Base-by-base conservation (phyloP, 1,140 invertebrate genomes). In the Tribolium castaneum region DNA sequence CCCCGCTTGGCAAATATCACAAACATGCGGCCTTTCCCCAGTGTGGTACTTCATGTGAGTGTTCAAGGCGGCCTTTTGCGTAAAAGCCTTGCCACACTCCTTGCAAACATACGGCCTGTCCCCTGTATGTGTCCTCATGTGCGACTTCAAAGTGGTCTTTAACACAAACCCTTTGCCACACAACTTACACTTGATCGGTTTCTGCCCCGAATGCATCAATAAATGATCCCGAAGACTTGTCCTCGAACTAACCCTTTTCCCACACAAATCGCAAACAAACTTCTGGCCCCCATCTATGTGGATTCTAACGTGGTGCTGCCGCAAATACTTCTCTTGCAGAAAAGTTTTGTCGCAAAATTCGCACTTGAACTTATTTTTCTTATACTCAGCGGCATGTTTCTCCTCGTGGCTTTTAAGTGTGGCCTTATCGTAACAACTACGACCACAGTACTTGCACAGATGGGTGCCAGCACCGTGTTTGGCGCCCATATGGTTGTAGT, bases 81-180 rank as follows among this genome's bases (percentile, higher is more conserved):
- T 82, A 81, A 92, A 92, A 0, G 89, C 89, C 82, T 93, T 91
- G 3, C 89, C 86, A 84, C 94, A 95, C 54, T 90, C 88, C 49
- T 88, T 87, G 84, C 93, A 95, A 81, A 90, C 89, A 84, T 93
- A 94, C 0, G 94, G 94, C 80, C 92, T 90, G 81, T 94, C 92
- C 6, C 94, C 94, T 30, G 92, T 94, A 87, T 95, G 93, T 80
- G 93, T 89, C 81, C 93, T 88, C 80, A 94, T 92, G 86, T 95
- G 94, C 10, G 94, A 92, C 71, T 93, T 91, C n/a, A 84, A 76
- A 1, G 82, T 84, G 0, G 80, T 81, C n/a, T 78, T 74, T 50
- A 82, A 70, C 6, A 78, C 80, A 70, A 84, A 84, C 6, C 70
- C 56, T 62, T 79, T 82, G 1, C 79, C 81, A 62, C 83, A 84